Evolutionary conservation across 1,140 invertebrate genomes (phyloP).

Genomic region (Musca vetustissima): DNA sequence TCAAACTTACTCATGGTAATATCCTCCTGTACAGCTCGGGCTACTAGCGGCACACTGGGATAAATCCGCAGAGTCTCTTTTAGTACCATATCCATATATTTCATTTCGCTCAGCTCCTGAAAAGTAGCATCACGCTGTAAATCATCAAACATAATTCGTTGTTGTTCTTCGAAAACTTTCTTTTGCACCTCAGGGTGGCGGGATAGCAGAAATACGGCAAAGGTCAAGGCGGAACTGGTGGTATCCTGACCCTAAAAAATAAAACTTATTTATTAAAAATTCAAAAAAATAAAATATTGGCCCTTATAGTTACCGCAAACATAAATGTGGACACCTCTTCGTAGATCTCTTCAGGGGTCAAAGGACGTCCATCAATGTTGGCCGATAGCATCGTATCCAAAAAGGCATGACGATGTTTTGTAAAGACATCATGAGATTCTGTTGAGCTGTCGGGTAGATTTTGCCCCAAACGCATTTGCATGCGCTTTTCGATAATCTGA

Average conservation of each 20-base stretch:
- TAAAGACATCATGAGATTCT: slow-evolving; percentile 34
- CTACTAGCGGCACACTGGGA: slow-evolving; percentile 70
- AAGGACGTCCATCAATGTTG: slow-evolving; percentile 58
- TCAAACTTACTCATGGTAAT: slow-evolving; percentile 41
- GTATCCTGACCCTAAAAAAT: slow-evolving; percentile 53
- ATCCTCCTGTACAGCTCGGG: slow-evolving; percentile 51
- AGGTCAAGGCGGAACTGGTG: slow-evolving; percentile 52
- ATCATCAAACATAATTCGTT: slow-evolving; percentile 57
- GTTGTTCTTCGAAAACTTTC: slow-evolving; percentile 59
- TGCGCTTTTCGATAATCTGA: slow-evolving; percentile 41
- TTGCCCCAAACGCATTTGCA: slow-evolving; percentile 28
- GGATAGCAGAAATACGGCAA: slow-evolving; percentile 47
- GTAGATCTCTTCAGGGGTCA: slow-evolving; percentile 56
- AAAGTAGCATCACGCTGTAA: slow-evolving; percentile 56
- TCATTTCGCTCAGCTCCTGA: slow-evolving; percentile 65
- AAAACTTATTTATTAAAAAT: not conserved
- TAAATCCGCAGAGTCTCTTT: slow-evolving; percentile 66
- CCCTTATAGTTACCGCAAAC: not conserved
- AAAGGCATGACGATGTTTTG: slow-evolving; percentile 43
- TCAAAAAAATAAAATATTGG: no score
- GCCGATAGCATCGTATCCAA: slow-evolving; percentile 49
- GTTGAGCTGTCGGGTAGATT: not conserved
- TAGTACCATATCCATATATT: slow-evolving; percentile 67
- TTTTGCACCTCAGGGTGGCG: slow-evolving; percentile 53
- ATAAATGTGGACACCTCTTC: not conserved